Evolutionary conservation across 1,140 invertebrate species (phyloP).

Genomic region (Magallana ariakensis): DNA sequence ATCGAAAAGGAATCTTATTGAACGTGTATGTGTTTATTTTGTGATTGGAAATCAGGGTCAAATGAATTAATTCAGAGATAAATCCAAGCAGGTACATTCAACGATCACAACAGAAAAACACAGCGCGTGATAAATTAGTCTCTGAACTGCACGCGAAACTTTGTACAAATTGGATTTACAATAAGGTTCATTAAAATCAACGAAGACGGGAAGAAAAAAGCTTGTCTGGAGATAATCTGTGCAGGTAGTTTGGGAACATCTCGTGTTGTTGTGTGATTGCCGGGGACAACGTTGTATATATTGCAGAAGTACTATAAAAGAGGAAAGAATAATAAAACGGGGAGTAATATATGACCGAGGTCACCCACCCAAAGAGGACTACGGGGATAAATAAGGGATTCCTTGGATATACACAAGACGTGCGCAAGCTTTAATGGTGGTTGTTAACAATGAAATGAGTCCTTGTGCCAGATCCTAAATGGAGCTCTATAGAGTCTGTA

Average conservation of each 20-base stretch:
- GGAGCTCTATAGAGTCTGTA: not conserved
- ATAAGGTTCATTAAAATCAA: not conserved
- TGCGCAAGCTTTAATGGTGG: not conserved
- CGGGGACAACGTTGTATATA: not conserved
- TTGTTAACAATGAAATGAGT: not conserved
- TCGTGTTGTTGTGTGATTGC: constrained; percentile 8
- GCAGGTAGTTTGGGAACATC: not conserved
- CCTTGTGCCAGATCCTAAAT: not conserved
- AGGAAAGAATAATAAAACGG: constrained; percentile 21
- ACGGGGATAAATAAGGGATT: not conserved
- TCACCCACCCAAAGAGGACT: not conserved
- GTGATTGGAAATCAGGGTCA: constrained; percentile 16
- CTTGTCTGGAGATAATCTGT: not conserved
- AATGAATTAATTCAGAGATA: constrained; percentile 34
- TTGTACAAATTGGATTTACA: constrained; percentile 5
- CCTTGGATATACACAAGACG: not conserved
- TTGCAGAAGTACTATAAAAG: constrained; percentile 7
- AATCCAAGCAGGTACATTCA: not conserved
- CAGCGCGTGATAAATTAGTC: constrained; percentile 15
- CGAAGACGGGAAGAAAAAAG: not conserved
- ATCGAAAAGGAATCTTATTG: not conserved
- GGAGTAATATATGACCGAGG: constrained; percentile 15
- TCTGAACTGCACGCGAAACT: constrained; percentile 14
- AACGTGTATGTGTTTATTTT: not conserved
- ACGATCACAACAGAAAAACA: constrained; percentile 17